Base-by-base conservation (phyloP, 2,113 vertebrate species). In the Lepisosteus osseus region DNA sequence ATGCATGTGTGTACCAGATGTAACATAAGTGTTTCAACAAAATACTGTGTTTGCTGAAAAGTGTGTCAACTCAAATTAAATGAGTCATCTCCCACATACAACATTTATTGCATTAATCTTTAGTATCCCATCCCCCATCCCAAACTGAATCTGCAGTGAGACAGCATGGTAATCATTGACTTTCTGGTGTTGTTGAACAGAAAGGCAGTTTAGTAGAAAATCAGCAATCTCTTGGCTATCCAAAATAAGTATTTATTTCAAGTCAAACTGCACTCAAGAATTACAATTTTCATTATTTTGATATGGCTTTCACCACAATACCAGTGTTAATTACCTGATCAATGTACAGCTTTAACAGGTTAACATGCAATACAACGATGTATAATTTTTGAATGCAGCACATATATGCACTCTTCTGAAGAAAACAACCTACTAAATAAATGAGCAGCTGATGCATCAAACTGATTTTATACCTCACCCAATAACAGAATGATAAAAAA, bases 251-350 rank as follows among this genome's bases (percentile, higher is more conserved):
- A 29, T 29, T 29, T 29, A 29, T 29, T 29, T 29, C 29, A 29
- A 29, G 29, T 29, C 29, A 29, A 29, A 29, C 29, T 29, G n/a
- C 57, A 59, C 57, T 59, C 4, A 13, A 59, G 14, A 11, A 59
- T 15, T 6, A 13, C 29, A 29, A 29, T 29, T 59, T 13, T 59
- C 5, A 51, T 51, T 51, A 9, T 59, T 15, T n/a, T n/a, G 14
- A 15, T 59, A 59, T 59, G 14, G 57, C 14, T 59, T 59, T 59
- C 13, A 59, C 57, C n/a, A 59, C 57, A 59, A 59, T 59, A 59
- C 14, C 14, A 59, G 14, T 6, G 5, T 59, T 4, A 13, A 59
- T 59, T 13, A n/a, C 14, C 47, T 51, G 47, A 51, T 59, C 57
- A n/a, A 15, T 59, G 57, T 59, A 59, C 57, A 59, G 57, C 14